Percentiles rank a stretch among this genome's conserved stretches.
Evolutionary conservation across 2,888 invertebrate genomes (phyloP).

Genomic region (Phytoseiulus persimilis): DNA sequence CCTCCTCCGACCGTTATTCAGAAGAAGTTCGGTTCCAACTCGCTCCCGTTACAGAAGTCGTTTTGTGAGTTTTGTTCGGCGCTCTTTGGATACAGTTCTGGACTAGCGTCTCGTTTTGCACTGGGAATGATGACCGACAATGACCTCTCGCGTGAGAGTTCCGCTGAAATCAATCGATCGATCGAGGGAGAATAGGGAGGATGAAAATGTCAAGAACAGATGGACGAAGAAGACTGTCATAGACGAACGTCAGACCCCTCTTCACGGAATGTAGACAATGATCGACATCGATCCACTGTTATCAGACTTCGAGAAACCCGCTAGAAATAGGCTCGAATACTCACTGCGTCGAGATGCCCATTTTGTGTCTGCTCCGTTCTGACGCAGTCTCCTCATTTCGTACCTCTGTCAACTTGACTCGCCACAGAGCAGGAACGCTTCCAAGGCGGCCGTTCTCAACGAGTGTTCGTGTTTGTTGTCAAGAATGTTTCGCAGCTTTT

Average conservation of each 20-base stretch:
- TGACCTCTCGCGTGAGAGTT: too few relatives aligned
- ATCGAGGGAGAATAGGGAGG: too few relatives aligned
- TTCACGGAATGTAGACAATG: not conserved
- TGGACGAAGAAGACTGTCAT: too few relatives aligned
- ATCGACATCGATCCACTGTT: not conserved
- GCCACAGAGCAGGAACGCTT: not conserved
- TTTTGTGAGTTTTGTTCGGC: too few relatives aligned
- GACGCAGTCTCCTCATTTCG: not conserved
- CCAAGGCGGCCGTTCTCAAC: not conserved
- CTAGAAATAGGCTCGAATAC: not conserved
- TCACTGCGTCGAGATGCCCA: not conserved
- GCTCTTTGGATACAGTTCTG: too few relatives aligned
- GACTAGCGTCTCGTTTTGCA: too few relatives aligned
- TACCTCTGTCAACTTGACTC: not conserved
- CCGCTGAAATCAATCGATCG: too few relatives aligned
- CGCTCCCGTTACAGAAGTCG: too few relatives aligned
- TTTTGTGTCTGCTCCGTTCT: too few relatives aligned
- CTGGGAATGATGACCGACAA: too few relatives aligned
- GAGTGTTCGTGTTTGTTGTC: not conserved
- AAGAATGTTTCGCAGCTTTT: not conserved
- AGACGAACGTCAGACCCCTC: too few relatives aligned
- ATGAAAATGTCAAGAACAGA: too few relatives aligned
- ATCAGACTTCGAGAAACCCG: not conserved
- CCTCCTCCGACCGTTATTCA: not conserved
- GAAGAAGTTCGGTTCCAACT: not conserved